Evolutionary conservation across 2,797 vertebrate genomes (phyloP).

Genomic region (Glyptemys insculpta): DNA sequence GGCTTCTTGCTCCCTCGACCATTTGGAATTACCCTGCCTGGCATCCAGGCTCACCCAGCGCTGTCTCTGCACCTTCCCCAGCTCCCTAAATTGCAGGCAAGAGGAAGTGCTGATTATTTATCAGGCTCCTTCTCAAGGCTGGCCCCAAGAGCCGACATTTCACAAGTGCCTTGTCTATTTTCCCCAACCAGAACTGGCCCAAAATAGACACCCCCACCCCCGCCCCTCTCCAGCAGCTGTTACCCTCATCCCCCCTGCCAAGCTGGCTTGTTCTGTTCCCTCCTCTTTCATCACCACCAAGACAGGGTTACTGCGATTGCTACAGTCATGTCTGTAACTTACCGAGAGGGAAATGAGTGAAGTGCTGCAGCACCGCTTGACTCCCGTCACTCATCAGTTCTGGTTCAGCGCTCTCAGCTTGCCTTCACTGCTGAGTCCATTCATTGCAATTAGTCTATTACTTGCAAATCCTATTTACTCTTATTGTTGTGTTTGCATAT

Average conservation of each 20-base stretch:
- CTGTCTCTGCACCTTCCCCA: neutral
- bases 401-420: constrained; percentile 10
- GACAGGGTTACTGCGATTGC: fast-evolving
- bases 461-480: constrained; percentile 64
- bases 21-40: neutral
- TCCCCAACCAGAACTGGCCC: constrained; percentile 35
- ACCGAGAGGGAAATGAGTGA: constrained; percentile 33
- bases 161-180: constrained; percentile 23
- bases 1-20: neutral
- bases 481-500: constrained; percentile 39
- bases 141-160: neutral
- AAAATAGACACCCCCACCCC: constrained; percentile 51
- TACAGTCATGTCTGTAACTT: constrained; percentile 45
- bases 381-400: constrained; percentile 28
- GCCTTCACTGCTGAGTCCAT: neutral
- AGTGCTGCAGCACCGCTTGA: constrained; percentile 21
- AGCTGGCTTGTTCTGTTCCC: fast-evolving
- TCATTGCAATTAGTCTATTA: constrained; percentile 55
- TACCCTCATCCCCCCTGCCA: neutral
- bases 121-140: neutral
- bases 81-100: fast-evolving
- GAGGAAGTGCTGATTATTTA: neutral
- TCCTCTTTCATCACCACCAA: neutral
- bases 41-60: neutral
- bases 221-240: constrained; percentile 59